phyloP scores from a whole-genome alignment of 2,888 invertebrate species.

The Branchipolynoe longqiensis region DNA sequence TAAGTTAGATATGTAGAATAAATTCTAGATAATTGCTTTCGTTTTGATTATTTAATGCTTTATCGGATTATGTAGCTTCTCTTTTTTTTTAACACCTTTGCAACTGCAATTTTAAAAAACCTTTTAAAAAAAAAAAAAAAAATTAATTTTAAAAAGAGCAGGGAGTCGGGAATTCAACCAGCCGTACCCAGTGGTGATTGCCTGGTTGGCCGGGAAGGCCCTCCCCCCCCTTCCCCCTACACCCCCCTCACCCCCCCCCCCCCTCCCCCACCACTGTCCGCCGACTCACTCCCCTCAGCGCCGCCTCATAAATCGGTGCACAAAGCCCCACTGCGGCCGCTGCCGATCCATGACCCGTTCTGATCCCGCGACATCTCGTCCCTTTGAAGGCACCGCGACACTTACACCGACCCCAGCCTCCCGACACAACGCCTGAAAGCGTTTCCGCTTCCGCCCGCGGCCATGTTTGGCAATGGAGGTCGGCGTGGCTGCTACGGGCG shows the following conservation, averaged over 20 bases:
- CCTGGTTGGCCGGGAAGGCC: too few relatives aligned
- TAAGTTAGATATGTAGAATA: too few relatives aligned
- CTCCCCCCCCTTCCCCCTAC: neutral
- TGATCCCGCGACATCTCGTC: constrained; percentile 27
- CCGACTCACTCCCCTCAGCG: neutral
- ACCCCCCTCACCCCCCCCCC: neutral
- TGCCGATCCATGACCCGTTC: constrained; percentile 19
- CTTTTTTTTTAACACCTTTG: too few relatives aligned
- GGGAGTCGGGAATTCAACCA: too few relatives aligned
- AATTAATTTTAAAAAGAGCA: too few relatives aligned
- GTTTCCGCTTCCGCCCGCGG: neutral
- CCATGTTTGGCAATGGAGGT: constrained; percentile 18
- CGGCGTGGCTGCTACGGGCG: neutral
- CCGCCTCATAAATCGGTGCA: neutral
- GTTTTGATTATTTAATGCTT: too few relatives aligned
- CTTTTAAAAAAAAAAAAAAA: too few relatives aligned
- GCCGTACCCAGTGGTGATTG: too few relatives aligned
- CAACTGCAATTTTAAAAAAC: too few relatives aligned
- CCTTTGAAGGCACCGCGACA: constrained; percentile 13
- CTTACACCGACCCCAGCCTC: neutral
- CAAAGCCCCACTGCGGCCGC: constrained; percentile 8
- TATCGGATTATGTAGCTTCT: too few relatives aligned
- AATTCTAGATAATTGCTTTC: too few relatives aligned
- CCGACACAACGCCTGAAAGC: too few relatives aligned
- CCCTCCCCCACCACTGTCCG: neutral